Percentiles rank a stretch among this genome's conserved stretches.
These are phyloP conservation scores for Heliconius aoede DNA, from an alignment of 2,888 invertebrate genomes.

Conservation along the genomic window DNA sequence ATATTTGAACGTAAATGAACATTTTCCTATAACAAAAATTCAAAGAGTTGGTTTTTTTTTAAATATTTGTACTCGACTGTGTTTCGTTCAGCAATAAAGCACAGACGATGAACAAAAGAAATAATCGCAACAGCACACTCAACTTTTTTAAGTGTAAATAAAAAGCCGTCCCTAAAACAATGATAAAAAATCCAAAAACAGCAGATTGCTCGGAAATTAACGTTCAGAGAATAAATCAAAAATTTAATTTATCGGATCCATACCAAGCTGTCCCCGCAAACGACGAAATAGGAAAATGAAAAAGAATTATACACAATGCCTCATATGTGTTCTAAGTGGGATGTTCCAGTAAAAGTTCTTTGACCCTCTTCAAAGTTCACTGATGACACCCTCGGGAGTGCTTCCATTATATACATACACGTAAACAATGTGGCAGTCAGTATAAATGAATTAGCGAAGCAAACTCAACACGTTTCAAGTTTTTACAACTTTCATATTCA, in stretches of 20 bases:
- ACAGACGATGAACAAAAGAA: no score
- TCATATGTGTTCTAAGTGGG: slow-evolving; percentile 39
- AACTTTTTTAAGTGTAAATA: slow-evolving; percentile 12
- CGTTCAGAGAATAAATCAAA: slow-evolving; percentile 40
- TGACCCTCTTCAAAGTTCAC: slow-evolving; percentile 37
- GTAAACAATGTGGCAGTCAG: slow-evolving; percentile 33
- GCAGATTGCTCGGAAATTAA: slow-evolving; percentile 15
- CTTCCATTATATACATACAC: slow-evolving; percentile 39
- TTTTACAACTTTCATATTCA: no score
- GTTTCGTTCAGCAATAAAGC: no score
- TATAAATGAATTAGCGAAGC: slow-evolving; percentile 37
- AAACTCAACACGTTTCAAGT: slow-evolving; percentile 19
- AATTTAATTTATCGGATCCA: slow-evolving; percentile 36
- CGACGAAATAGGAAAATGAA: slow-evolving; percentile 29
- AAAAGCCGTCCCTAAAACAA: background rate
- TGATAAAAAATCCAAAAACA: background rate
- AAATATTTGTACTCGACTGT: no score
- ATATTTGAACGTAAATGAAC: no score
- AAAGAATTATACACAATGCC: slow-evolving; percentile 34
- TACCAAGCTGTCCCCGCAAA: slow-evolving; percentile 34
- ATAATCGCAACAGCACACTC: no score
- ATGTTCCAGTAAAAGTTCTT: slow-evolving; percentile 41
- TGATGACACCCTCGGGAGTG: slow-evolving; percentile 43
- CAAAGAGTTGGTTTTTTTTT: no score
- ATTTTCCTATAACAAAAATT: no score